Conservation (phyloP, 2,888 invertebrate genomes). For the Omphaloscelis lunosa region DNA sequence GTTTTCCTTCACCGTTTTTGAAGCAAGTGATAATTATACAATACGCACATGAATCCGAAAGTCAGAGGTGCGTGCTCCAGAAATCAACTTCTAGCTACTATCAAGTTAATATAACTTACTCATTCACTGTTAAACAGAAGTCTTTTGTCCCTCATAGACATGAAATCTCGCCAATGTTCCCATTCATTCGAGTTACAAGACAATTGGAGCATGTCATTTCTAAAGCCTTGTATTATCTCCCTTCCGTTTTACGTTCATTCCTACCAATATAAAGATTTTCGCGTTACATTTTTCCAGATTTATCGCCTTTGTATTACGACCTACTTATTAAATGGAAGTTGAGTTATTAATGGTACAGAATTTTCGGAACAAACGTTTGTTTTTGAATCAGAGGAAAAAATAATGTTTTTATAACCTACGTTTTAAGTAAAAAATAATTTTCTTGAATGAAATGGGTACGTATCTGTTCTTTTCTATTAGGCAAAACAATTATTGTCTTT, state of each 20-base stretch:
- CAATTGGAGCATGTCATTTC: conserved; percentile 59
- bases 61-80: not conserved
- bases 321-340: conserved; percentile 45
- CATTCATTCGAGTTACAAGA: conserved; percentile 54
- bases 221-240: conserved; percentile 53
- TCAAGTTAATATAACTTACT: conserved; percentile 28
- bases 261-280: conserved; percentile 50
- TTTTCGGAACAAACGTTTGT: conserved; percentile 18
- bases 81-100: conserved; percentile 10
- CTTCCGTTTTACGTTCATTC: conserved; percentile 35
- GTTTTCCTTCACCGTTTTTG: no score
- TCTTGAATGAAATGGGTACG: not conserved
- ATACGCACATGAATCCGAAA: no score
- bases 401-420: conserved; percentile 7
- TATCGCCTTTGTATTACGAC: conserved; percentile 34
- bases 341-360: conserved; percentile 40
- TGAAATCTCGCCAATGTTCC: conserved; percentile 50
- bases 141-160: conserved; percentile 47
- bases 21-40: no score
- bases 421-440: not conserved
- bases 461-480: not conserved
- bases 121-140: conserved; percentile 37
- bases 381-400: conserved; percentile 16
- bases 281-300: conserved; percentile 47
- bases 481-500: not conserved